phyloP scores from a whole-genome alignment of 2,113 vertebrate genomes.

The Cryptoleucopteryx plumbea region DNA sequence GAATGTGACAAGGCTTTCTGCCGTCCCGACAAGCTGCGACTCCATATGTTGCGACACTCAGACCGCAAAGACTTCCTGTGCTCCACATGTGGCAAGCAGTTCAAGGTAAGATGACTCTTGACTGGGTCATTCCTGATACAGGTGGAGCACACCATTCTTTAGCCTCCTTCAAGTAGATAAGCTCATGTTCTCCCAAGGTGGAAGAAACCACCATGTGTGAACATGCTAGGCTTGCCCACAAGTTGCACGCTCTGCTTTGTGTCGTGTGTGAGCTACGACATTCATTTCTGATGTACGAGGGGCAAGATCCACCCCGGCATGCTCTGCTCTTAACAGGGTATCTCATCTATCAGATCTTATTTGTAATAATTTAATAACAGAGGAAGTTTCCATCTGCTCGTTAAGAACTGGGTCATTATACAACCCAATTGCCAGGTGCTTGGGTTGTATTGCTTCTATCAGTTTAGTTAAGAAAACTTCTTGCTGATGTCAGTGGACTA shows the following conservation, averaged over 20 bases:
- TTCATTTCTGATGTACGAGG: neutral
- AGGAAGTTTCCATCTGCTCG: neutral
- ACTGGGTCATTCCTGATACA: neutral
- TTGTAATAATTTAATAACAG: neutral
- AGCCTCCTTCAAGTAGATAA: neutral
- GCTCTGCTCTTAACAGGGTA: neutral
- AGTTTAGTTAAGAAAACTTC: neutral
- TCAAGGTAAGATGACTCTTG: conserved; percentile 79
- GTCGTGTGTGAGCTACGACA: neutral
- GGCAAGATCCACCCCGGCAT: neutral
- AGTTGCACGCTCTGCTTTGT: neutral
- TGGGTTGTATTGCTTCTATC: neutral
- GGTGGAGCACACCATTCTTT: neutral
- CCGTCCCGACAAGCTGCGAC: conserved; percentile 91
- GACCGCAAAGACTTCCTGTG: conserved; percentile 98
- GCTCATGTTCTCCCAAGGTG: neutral
- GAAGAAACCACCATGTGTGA: neutral
- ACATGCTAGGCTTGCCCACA: neutral
- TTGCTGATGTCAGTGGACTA: neutral
- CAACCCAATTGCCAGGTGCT: neutral
- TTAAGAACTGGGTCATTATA: neutral
- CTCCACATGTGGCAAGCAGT: conserved; percentile 97
- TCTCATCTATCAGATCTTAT: neutral
- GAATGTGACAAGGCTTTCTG: conserved; percentile 98
- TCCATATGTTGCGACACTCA: conserved; percentile 95